A percentile compares a stretch with the other conserved stretches of the same genome.
Evolutionary conservation across 2,113 vertebrate genomes (phyloP).

Genomic region (Mus pahari): DNA sequence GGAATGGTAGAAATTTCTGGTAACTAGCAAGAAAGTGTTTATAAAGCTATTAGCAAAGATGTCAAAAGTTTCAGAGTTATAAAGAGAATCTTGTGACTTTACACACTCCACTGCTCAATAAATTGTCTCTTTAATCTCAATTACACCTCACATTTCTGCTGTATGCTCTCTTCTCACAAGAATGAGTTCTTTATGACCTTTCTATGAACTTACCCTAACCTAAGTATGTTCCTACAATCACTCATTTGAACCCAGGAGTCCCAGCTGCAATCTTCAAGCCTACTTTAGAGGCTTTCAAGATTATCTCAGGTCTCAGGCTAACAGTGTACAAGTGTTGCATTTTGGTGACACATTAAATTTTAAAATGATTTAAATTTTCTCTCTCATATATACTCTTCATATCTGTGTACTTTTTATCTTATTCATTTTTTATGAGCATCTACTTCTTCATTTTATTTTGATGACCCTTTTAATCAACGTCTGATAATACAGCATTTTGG

Average conservation of each 20-base stretch:
- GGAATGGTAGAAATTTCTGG: background rate
- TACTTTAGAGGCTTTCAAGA: background rate
- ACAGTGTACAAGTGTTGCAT: background rate
- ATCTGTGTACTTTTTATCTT: background rate
- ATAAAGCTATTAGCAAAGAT: background rate
- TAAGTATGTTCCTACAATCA: background rate
- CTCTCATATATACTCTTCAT: background rate
- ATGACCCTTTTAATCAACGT: background rate
- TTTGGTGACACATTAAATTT: background rate
- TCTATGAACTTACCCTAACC: background rate
- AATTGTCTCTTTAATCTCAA: background rate
- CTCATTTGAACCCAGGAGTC: background rate
- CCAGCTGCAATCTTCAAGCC: background rate
- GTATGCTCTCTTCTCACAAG: background rate
- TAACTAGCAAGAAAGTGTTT: background rate
- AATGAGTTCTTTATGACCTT: background rate
- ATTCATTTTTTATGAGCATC: background rate
- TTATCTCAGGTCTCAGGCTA: background rate
- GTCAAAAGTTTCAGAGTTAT: background rate
- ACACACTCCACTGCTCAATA: background rate
- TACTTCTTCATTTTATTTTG: background rate
- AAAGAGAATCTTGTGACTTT: slow-evolving; percentile 4
- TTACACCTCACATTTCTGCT: background rate
- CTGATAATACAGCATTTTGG: background rate
- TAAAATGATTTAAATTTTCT: background rate